Percentiles rank a stretch among this genome's conserved stretches.
Evolutionary conservation across 2,113 vertebrate species (phyloP).

Genomic region (Melanerpes formicivorus): DNA sequence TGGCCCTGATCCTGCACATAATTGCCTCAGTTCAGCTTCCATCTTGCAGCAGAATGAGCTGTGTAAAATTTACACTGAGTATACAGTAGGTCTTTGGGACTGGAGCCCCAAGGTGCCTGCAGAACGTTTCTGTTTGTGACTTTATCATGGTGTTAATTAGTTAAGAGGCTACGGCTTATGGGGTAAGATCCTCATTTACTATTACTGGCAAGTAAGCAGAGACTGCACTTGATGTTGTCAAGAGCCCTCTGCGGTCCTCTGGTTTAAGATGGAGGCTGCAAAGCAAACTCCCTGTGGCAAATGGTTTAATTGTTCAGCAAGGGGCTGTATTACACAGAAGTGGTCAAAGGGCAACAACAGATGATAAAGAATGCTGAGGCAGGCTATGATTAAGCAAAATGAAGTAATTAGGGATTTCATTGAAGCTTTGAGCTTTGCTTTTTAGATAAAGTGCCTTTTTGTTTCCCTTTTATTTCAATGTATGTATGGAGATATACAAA

Average conservation of each 20-base stretch:
- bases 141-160: neutral
- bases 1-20: neutral
- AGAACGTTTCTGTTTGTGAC: neutral
- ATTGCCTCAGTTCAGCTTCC: neutral
- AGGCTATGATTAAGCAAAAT: neutral
- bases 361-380: neutral
- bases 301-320: neutral
- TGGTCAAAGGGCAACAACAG: neutral
- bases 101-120: neutral
- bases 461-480: constrained; percentile 34
- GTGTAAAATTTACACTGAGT: neutral
- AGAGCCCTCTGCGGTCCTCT: neutral
- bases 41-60: accelerated
- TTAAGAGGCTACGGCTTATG: neutral
- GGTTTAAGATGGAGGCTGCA: neutral
- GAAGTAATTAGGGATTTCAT: neutral
- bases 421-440: constrained; percentile 3
- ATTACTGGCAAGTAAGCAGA: neutral
- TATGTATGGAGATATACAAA: neutral
- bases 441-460: constrained; percentile 2
- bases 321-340: neutral
- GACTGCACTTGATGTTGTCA: neutral
- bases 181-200: neutral
- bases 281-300: neutral
- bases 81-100: neutral